Percentiles rank a stretch among this genome's conserved stretches.
phyloP scores from a whole-genome alignment of 2,888 invertebrate genomes.

The Cataglyphis livida region DNA sequence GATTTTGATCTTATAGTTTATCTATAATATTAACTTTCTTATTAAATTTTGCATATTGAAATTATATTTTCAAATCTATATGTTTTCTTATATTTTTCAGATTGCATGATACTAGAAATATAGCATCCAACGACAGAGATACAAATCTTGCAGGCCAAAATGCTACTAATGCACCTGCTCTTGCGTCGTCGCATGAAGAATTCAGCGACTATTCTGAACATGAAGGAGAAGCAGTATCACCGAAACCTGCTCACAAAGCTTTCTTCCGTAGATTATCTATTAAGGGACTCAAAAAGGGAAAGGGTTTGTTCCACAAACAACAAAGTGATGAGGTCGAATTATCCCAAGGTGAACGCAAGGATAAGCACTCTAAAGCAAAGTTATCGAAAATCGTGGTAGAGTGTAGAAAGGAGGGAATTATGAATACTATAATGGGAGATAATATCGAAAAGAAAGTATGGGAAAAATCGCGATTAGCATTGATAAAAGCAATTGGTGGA shows the following conservation, averaged over 20 bases:
- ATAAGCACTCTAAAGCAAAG: conserved; percentile 93
- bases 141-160: conserved; percentile 78
- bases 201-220: conserved; percentile 90
- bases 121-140: conserved; percentile 75
- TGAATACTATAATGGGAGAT: conserved; percentile 96
- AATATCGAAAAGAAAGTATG: conserved; percentile 87
- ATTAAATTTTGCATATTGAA: background rate
- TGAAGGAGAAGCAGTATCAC: conserved; percentile 90
- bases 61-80: background rate
- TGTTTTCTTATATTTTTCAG: conserved; percentile 64
- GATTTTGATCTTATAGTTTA: background rate
- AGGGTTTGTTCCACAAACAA: conserved; percentile 95
- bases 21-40: background rate
- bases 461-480: conserved; percentile 96
- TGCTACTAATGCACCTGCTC: conserved; percentile 76
- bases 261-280: conserved; percentile 95
- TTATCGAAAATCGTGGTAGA: conserved; percentile 97
- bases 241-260: conserved; percentile 93
- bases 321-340: conserved; percentile 95
- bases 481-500: conserved; percentile 97
- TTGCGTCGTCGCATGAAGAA: conserved; percentile 85
- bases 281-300: conserved; percentile 93
- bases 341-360: conserved; percentile 87
- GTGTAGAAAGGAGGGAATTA: conserved; percentile 96
- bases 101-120: conserved; percentile 77